phyloP scores from a whole-genome alignment of 2,888 invertebrate genomes.

The Ochlodes sylvanus region DNA sequence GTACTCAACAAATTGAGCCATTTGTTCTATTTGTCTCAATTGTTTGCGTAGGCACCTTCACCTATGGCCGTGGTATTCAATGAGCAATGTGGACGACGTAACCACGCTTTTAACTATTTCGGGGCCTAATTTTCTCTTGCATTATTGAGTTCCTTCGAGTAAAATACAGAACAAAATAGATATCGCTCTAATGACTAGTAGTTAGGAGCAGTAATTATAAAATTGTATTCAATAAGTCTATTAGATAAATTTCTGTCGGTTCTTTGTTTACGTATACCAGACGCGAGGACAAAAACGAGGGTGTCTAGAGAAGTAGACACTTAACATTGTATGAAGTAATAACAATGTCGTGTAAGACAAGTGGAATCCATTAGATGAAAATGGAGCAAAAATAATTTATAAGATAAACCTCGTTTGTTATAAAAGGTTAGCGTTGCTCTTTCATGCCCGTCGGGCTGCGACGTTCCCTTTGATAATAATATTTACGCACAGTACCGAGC shows the following conservation, averaged over 20 bases:
- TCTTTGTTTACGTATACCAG: too few species aligned
- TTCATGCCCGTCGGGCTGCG: neutral
- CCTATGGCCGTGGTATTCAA: neutral
- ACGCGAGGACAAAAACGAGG: neutral
- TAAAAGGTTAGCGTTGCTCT: neutral
- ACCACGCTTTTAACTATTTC: too few species aligned
- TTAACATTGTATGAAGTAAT: neutral
- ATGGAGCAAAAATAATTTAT: neutral
- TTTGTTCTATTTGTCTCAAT: slow-evolving; percentile 4
- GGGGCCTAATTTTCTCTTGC: too few species aligned
- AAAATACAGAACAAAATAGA: too few species aligned
- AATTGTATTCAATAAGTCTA: too few species aligned
- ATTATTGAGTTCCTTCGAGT: too few species aligned
- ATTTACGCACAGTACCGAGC: neutral
- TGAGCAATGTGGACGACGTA: too few species aligned
- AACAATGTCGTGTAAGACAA: slow-evolving; percentile 2
- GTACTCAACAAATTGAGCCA: slow-evolving; percentile 4
- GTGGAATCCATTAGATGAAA: neutral
- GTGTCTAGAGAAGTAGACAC: neutral
- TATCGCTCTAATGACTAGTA: too few species aligned
- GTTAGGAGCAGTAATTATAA: too few species aligned
- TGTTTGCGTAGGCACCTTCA: neutral
- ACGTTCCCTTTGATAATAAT: neutral
- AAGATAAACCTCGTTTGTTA: neutral
- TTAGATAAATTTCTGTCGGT: too few species aligned